phyloP scores from a whole-genome alignment of 2,113 vertebrate genomes.

The Perca schrenkii region DNA sequence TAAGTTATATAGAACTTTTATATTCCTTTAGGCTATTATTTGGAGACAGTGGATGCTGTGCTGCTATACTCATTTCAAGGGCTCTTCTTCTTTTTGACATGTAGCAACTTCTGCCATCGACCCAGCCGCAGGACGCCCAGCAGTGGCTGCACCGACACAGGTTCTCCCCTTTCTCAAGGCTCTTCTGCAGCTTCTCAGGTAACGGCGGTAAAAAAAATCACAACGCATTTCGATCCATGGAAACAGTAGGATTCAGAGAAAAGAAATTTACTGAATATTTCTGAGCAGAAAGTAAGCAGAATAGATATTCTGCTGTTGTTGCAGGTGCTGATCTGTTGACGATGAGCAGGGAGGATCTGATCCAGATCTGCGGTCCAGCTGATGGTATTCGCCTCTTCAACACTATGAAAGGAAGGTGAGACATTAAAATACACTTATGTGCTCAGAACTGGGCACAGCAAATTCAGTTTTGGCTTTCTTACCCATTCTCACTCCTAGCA shows the following conservation, averaged over 20 bases:
- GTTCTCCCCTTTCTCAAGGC: slow-evolving; percentile 93
- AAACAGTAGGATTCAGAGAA: too few species aligned
- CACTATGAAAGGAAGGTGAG: slow-evolving; percentile 93
- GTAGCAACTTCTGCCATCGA: slow-evolving; percentile 92
- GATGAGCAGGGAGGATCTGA: slow-evolving; percentile 93
- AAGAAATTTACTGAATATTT: not conserved
- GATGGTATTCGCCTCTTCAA: slow-evolving; percentile 97
- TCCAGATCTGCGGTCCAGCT: slow-evolving; percentile 95
- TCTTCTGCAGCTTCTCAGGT: slow-evolving; percentile 96
- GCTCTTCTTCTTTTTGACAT: slow-evolving; percentile 88
- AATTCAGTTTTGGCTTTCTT: not conserved
- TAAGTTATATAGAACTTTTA: slow-evolving; percentile 86
- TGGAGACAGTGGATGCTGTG: slow-evolving; percentile 79
- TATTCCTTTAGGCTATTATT: slow-evolving; percentile 77
- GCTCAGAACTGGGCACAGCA: not conserved
- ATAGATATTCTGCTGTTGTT: slow-evolving; percentile 35
- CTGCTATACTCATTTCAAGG: slow-evolving; percentile 81
- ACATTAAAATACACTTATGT: not conserved
- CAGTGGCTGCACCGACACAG: slow-evolving; percentile 94
- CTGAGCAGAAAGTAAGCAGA: not conserved
- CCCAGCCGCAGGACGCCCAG: slow-evolving; percentile 92
- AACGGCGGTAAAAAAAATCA: not conserved
- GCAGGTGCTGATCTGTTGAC: slow-evolving; percentile 93
- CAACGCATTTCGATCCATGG: too few species aligned
- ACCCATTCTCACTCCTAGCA: too few species aligned